Base-by-base conservation (phyloP, 2,888 invertebrate genomes). In the Gari tellinella region DNA sequence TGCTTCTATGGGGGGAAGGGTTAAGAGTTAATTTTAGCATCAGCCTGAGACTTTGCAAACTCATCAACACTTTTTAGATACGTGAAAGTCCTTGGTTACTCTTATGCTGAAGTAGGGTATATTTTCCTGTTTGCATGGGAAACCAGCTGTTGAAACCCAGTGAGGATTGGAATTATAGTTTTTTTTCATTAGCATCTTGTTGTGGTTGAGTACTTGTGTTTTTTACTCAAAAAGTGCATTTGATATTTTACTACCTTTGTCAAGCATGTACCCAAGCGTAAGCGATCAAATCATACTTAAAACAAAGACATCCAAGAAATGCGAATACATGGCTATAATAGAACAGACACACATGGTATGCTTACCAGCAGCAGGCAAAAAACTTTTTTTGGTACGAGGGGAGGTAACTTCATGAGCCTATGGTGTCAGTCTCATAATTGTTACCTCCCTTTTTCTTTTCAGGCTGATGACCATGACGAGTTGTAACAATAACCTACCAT, bases 401-500 rank as follows among this genome's bases (percentile, higher is more conserved):
- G 75, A 75, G 75, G 53, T 61, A 65, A 75, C 55, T 31, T 31
- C 31, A 31, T 31, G 31, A 31, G 31, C 31, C 31, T 10, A 31
- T 7, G 4, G 31, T 31, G 10, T 31, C 31, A 31, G 31, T 31
- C 31, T 31, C 31, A 31, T 31, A 31, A 31, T 31, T 40, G 56
- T 81, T 82, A 72, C 72, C 80, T 80, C 81, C 82, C 75, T 68
- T 81, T 84, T 26, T 82, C 74, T 53, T 82, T 81, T 46, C 75
- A 80, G 77, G 58, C 62, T 37, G 76, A 74, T 21, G 80, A 74
- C 3, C 79, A 83, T 37, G 84, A 84, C 40, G 84, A 84, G 56
- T 84, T 84, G 77, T 83, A 84, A 84, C 83, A 72, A 23, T 31
- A 51, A 46, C 23, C 5, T 40, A 21, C 12, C 15, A 25, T 74